A percentile compares a stretch with the other conserved stretches of the same genome.
phyloP scores from a whole-genome alignment of 2,113 vertebrate genomes.

The Crocuta crocuta region DNA sequence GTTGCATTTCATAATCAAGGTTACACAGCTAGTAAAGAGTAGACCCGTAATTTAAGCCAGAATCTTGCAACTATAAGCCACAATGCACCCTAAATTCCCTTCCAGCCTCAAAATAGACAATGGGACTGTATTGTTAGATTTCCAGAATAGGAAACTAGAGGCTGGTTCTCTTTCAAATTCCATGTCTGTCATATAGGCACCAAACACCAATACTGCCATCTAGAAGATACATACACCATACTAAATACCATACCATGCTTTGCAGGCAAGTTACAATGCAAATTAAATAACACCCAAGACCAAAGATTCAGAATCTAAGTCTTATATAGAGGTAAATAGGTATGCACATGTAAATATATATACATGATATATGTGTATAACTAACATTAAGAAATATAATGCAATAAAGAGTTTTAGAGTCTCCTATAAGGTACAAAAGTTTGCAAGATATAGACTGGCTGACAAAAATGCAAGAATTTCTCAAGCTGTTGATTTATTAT shows the following conservation, averaged over 20 bases:
- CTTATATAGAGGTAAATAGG: background rate
- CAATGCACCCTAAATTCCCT: background rate
- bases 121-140: background rate
- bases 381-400: constrained; percentile 15
- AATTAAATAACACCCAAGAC: background rate
- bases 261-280: background rate
- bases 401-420: background rate
- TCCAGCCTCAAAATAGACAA: background rate
- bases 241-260: background rate
- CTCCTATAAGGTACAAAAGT: background rate
- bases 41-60: background rate
- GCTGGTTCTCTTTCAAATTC: background rate
- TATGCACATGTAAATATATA: background rate
- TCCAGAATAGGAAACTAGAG: background rate
- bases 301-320: background rate
- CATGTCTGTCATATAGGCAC: background rate
- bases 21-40: background rate
- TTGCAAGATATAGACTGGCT: background rate
- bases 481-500: background rate
- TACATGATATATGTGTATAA: background rate
- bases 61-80: background rate
- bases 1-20: background rate
- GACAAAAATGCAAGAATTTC: background rate
- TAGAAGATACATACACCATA: background rate
- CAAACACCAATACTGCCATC: constrained; percentile 28